Percentiles rank a stretch among this genome's conserved stretches.
Evolutionary conservation across 2,888 invertebrate species (phyloP).

Genomic region (Liopterus haemorrhoidalis): DNA sequence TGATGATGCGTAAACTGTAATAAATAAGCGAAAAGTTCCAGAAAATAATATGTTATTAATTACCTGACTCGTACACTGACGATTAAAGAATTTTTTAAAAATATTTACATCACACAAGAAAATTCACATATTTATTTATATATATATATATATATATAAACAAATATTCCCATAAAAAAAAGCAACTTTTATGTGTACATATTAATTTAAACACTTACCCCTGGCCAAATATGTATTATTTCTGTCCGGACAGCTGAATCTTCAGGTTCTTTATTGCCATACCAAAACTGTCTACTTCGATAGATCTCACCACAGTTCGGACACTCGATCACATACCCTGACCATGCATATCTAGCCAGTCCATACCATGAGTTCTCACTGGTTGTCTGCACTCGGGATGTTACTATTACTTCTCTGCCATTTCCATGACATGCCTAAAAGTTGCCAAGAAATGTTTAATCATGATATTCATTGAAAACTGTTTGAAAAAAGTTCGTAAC

Average conservation of each 20-base stretch:
- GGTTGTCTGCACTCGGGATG: slow-evolving; percentile 47
- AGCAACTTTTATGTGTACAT: slow-evolving; percentile 8
- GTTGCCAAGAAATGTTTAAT: slow-evolving; percentile 18
- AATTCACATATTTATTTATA: slow-evolving; percentile 25
- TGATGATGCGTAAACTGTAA: too few species aligned
- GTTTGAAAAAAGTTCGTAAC: background rate
- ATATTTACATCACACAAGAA: slow-evolving; percentile 21
- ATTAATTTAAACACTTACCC: slow-evolving; percentile 42
- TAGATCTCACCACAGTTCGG: slow-evolving; percentile 66
- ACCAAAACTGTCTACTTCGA: slow-evolving; percentile 73
- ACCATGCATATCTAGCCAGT: slow-evolving; percentile 69
- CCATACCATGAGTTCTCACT: slow-evolving; percentile 58
- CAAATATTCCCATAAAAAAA: slow-evolving; percentile 27
- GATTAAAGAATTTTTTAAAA: slow-evolving; percentile 10
- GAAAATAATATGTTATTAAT: too few species aligned
- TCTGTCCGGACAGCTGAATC: slow-evolving; percentile 60
- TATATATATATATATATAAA: slow-evolving; percentile 3
- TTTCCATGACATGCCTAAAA: slow-evolving; percentile 42
- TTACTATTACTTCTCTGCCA: slow-evolving; percentile 53
- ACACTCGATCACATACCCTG: slow-evolving; percentile 73
- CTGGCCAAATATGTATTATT: slow-evolving; percentile 65
- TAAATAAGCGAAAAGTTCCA: too few species aligned
- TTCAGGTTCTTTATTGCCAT: slow-evolving; percentile 69
- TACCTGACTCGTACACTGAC: slow-evolving; percentile 9
- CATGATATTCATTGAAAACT: background rate